phyloP scores from a whole-genome alignment of 2,888 invertebrate genomes.

The Diarsia dahlii region DNA sequence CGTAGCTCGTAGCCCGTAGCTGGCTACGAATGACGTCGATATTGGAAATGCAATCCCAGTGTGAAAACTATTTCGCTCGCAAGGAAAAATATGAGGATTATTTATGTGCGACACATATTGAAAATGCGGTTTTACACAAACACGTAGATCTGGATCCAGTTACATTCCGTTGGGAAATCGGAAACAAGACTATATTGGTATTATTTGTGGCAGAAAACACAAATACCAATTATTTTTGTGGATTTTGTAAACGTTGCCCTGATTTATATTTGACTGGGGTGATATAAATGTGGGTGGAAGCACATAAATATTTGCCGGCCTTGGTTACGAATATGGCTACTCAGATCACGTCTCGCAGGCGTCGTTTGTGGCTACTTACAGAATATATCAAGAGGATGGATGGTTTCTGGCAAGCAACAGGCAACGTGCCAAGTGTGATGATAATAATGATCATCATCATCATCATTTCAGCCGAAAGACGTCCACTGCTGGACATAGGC shows the following conservation, averaged over 20 bases:
- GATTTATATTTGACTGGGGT: conserved; percentile 27
- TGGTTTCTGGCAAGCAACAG: conserved; percentile 7
- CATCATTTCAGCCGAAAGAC: too few relatives aligned
- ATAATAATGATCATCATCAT: too few relatives aligned
- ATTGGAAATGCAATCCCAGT: conserved; percentile 61
- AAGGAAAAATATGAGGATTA: conserved; percentile 54
- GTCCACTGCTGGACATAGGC: too few relatives aligned
- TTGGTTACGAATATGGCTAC: conserved; percentile 23
- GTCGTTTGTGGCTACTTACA: conserved; percentile 29
- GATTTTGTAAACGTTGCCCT: conserved; percentile 16
- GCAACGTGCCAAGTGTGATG: conserved; percentile 1
- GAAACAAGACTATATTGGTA: neutral
- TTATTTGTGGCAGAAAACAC: neutral
- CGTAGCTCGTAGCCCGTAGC: conserved; percentile 27
- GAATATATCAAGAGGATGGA: conserved; percentile 30
- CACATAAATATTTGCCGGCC: conserved; percentile 37
- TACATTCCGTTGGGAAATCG: conserved; percentile 27
- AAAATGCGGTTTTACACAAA: conserved; percentile 43
- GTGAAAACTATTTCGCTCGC: conserved; percentile 56
- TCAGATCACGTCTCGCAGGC: conserved; percentile 39
- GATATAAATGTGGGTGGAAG: conserved; percentile 21
- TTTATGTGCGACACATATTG: conserved; percentile 56
- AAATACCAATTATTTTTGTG: conserved; percentile 28
- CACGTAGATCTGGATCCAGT: conserved; percentile 26
- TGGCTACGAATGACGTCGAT: conserved; percentile 55